These are phyloP conservation scores for Dendrocincla fuliginosa DNA, from an alignment of 2,797 vertebrate species.

Conservation along the genomic window DNA sequence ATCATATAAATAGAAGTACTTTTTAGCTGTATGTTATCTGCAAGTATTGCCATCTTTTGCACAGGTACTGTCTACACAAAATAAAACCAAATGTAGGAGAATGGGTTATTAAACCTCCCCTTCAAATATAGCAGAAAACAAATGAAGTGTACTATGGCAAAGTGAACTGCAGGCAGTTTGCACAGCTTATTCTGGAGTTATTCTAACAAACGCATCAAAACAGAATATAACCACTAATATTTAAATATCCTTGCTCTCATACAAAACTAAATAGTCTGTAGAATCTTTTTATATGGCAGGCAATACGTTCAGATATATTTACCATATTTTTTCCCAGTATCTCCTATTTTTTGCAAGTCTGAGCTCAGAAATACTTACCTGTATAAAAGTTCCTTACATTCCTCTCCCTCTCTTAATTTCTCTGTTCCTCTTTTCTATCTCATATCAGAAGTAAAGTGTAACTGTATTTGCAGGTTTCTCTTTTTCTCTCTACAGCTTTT, in stretches of 20 bases:
- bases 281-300: background rate
- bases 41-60: background rate
- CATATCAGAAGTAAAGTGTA: slow-evolving; percentile 27
- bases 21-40: background rate
- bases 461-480: slow-evolving; percentile 18
- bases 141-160: background rate
- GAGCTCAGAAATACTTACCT: background rate
- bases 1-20: background rate
- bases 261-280: background rate
- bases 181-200: background rate
- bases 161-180: background rate
- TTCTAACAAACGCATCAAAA: background rate
- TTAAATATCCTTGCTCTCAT: background rate
- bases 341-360: background rate
- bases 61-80: background rate
- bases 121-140: background rate
- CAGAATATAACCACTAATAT: background rate
- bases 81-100: background rate
- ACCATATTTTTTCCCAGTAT: background rate
- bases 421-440: background rate
- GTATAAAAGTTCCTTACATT: background rate
- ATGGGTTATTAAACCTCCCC: background rate
- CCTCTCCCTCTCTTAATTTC: background rate
- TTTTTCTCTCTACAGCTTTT: slow-evolving; percentile 34
- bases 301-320: background rate